Conservation (phyloP, 2,113 vertebrate species). For the Sporophila hypoxantha region DNA sequence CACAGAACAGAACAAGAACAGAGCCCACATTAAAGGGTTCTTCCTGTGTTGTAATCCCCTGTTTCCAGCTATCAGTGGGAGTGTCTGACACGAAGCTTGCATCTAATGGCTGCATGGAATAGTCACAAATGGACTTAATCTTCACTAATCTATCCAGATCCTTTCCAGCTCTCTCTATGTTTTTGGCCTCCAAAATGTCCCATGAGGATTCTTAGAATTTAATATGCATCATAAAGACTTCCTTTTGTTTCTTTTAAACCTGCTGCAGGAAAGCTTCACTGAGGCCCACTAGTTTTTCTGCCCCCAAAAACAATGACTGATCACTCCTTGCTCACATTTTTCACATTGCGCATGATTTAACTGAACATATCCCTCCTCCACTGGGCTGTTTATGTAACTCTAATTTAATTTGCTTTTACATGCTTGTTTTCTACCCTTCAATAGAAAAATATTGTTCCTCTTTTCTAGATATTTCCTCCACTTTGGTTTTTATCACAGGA, state of each 20-base stretch:
- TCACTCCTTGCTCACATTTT: neutral
- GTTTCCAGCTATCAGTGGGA: conserved; percentile 8
- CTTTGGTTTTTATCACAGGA: neutral
- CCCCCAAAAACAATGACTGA: neutral
- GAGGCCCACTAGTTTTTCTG: neutral
- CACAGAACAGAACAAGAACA: neutral
- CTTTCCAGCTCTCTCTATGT: neutral
- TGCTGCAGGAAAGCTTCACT: neutral
- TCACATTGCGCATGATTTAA: neutral
- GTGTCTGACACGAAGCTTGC: neutral
- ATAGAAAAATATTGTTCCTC: neutral
- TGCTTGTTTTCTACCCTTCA: neutral
- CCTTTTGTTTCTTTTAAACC: neutral
- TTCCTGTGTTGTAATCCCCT: neutral
- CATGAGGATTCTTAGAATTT: neutral
- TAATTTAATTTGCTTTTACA: neutral
- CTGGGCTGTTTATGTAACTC: neutral
- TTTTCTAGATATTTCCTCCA: neutral
- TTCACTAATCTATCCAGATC: neutral
- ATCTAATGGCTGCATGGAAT: neutral
- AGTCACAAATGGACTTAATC: conserved; percentile 2
- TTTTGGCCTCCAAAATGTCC: neutral
- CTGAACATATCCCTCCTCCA: neutral
- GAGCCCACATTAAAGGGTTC: neutral
- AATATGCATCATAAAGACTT: neutral